phyloP scores from a whole-genome alignment of 2,113 vertebrate genomes.

The Trichechus manatus region DNA sequence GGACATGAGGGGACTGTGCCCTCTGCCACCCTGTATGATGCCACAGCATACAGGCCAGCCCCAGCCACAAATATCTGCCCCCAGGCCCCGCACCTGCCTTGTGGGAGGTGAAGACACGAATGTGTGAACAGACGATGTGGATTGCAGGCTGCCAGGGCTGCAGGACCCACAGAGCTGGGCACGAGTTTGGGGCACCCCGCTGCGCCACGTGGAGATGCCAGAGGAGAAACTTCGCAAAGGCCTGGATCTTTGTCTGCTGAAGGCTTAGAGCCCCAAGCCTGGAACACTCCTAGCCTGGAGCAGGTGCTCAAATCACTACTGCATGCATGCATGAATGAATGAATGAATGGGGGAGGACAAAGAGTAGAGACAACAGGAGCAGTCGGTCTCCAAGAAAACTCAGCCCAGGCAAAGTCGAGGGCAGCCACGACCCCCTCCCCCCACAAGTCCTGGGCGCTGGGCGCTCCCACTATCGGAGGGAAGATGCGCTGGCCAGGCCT shows the following conservation, averaged over 20 bases:
- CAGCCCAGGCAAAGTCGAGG: not conserved
- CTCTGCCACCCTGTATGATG: not conserved
- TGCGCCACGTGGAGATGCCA: not conserved
- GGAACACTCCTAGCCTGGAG: too few species aligned
- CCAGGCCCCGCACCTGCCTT: not conserved
- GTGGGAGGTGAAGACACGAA: not conserved
- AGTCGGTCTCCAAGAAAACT: not conserved
- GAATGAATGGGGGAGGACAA: not conserved
- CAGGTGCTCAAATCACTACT: not conserved
- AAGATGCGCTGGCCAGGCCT: not conserved
- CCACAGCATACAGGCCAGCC: too few species aligned
- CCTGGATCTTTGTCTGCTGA: not conserved
- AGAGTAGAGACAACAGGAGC: not conserved
- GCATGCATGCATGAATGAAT: not conserved
- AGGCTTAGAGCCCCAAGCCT: not conserved
- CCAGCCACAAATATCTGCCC: not conserved
- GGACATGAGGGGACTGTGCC: not conserved
- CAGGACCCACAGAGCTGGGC: not conserved
- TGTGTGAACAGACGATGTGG: too few species aligned
- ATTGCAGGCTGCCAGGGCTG: too few species aligned
- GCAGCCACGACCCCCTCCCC: fast-evolving
- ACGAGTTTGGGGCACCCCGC: too few species aligned
- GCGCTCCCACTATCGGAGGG: too few species aligned
- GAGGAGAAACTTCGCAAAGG: not conserved
- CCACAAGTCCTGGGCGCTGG: not conserved